Percentiles rank a stretch among this genome's conserved stretches.
Evolutionary conservation across 2,113 vertebrate species (phyloP).

Genomic region (Heliornis fulica): DNA sequence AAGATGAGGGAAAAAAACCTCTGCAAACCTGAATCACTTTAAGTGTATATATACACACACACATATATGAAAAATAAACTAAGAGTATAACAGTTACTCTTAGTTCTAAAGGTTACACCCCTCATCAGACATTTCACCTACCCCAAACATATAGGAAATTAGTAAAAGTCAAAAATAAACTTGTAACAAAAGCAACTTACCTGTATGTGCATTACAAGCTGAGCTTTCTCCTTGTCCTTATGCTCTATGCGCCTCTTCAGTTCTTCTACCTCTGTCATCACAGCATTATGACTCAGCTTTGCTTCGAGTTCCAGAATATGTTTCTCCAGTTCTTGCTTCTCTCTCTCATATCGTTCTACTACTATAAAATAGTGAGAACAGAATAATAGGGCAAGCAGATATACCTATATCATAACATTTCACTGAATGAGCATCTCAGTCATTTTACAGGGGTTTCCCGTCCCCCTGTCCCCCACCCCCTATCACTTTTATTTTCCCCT

Average conservation of each 20-base stretch:
- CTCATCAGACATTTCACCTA: neutral
- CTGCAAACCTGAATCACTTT: neutral
- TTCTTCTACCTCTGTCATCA: constrained; percentile 83
- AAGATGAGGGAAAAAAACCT: neutral
- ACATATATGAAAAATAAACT: neutral
- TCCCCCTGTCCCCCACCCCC: neutral
- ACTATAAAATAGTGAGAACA: constrained; percentile 47
- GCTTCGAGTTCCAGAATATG: constrained; percentile 80
- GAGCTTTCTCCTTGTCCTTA: constrained; percentile 85
- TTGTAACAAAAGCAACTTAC: constrained; percentile 55
- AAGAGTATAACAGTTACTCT: neutral
- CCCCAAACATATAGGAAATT: neutral
- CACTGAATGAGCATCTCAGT: neutral
- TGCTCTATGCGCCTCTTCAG: constrained; percentile 79
- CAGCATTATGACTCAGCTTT: constrained; percentile 74
- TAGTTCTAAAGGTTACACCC: neutral
- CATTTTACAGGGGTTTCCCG: neutral
- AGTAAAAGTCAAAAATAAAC: neutral
- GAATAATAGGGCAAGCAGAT: neutral
- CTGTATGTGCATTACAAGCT: constrained; percentile 82
- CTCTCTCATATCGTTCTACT: constrained; percentile 66
- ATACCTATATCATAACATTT: neutral
- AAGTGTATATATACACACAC: neutral
- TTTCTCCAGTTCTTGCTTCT: constrained; percentile 80
- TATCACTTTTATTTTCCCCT: neutral